Percentiles rank a stretch among this genome's conserved stretches.
These are phyloP conservation scores for Molossus molossus DNA, from an alignment of 2,797 vertebrate genomes.

Conservation along the genomic window DNA sequence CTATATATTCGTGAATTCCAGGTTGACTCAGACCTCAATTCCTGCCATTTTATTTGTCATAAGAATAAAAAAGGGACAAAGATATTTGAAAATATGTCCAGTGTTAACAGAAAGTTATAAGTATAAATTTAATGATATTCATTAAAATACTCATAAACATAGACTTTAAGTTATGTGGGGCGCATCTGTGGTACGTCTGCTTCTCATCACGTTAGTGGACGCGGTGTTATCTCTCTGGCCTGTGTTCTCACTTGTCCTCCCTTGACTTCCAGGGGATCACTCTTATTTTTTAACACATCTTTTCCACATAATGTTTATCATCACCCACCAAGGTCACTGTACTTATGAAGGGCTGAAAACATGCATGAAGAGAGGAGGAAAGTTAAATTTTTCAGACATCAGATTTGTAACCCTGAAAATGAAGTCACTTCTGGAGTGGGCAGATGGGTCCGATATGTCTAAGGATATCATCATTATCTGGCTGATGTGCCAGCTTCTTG, in stretches of 20 bases:
- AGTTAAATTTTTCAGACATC: not conserved
- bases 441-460: not conserved
- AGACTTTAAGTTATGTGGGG: not conserved
- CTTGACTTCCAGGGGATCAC: not conserved
- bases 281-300: not conserved
- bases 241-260: constrained; percentile 16
- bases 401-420: constrained; percentile 36
- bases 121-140: not conserved
- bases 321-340: constrained; percentile 27
- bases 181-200: not conserved
- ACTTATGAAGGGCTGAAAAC: constrained; percentile 30
- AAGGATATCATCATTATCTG: not conserved
- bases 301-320: not conserved
- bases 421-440: not conserved
- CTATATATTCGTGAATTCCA: not conserved
- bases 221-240: not conserved
- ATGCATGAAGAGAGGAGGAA: not conserved
- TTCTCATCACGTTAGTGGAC: not conserved
- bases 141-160: not conserved
- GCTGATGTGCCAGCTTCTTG: not conserved
- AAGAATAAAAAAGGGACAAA: not conserved
- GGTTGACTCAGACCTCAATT: not conserved
- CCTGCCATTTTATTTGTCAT: constrained; percentile 34
- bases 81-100: constrained; percentile 48
- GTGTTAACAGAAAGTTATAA: not conserved